Evolutionary conservation across 2,113 vertebrate species (phyloP).

Genomic region (Caranx ignobilis): DNA sequence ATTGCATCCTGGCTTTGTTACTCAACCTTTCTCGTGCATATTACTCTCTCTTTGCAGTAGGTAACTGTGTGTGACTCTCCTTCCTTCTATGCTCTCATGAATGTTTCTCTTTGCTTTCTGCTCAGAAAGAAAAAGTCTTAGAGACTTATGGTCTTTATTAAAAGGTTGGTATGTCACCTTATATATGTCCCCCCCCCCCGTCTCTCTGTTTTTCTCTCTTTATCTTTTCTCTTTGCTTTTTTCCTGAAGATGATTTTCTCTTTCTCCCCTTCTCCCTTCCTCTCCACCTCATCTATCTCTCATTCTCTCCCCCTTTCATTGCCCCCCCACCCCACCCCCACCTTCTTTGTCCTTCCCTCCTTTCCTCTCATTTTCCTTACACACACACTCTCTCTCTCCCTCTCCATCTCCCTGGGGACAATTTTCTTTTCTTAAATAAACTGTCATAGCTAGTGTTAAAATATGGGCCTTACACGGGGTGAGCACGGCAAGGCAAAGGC

Average conservation of each 20-base stretch:
- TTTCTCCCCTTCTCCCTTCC: conserved; percentile 25
- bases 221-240: conserved; percentile 47
- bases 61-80: conserved; percentile 6
- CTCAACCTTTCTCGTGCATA: background rate
- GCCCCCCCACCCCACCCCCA: conserved; percentile 23
- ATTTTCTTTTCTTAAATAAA: conserved; percentile 99
- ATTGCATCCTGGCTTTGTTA: background rate
- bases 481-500: conserved; percentile 86
- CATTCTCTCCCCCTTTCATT: conserved; percentile 52
- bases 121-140: conserved; percentile 86
- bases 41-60: background rate
- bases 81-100: background rate
- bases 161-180: conserved; percentile 92
- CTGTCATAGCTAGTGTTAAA: conserved; percentile 99
- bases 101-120: conserved; percentile 86
- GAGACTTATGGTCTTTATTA: conserved; percentile 99
- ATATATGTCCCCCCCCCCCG: conserved; percentile 92
- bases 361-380: conserved; percentile 62
- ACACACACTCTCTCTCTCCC: conserved; percentile 34
- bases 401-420: conserved; percentile 94
- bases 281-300: conserved; percentile 63
- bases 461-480: conserved; percentile 95
- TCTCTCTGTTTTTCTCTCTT: conserved; percentile 75
- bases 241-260: conserved; percentile 43
- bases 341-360: conserved; percentile 70